phyloP scores from a whole-genome alignment of 2,888 invertebrate genomes.

The Hirtodrosophila duncani region DNA sequence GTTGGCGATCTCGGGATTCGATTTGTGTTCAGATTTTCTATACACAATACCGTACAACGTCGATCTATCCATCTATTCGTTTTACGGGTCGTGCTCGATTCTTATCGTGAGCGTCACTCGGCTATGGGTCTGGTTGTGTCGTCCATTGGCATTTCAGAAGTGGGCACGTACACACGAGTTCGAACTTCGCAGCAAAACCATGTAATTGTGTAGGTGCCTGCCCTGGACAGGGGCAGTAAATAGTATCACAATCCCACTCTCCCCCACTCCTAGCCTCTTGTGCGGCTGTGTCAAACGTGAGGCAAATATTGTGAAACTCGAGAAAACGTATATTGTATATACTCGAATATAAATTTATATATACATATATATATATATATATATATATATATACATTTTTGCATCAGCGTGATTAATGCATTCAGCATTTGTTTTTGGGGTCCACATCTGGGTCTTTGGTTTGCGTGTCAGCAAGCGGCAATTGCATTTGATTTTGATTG shows the following conservation, averaged over 20 bases:
- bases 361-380: not conserved
- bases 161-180: constrained; percentile 62
- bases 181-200: constrained; percentile 29
- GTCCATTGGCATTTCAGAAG: constrained; percentile 57
- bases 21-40: constrained; percentile 1
- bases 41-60: constrained; percentile 7
- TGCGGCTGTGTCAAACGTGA: constrained; percentile 52
- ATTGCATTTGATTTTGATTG: constrained; percentile 56
- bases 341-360: not conserved
- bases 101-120: constrained; percentile 23
- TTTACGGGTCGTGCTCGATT: constrained; percentile 20
- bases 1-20: constrained; percentile 1
- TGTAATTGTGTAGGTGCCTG: constrained; percentile 14
- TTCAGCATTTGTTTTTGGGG: constrained; percentile 14
- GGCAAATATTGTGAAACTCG: constrained; percentile 50
- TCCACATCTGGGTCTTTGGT: constrained; percentile 21
- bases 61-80: constrained; percentile 17
- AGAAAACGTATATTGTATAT: constrained; percentile 21
- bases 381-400: constrained; percentile 10
- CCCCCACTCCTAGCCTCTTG: constrained; percentile 22
- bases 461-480: constrained; percentile 29
- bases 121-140: constrained; percentile 10
- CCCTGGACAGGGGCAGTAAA: too few species aligned
- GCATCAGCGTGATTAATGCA: constrained; percentile 55
- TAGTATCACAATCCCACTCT: not conserved